Percentiles rank a stretch among this genome's conserved stretches.
These are phyloP conservation scores for Chrysoperla carnea DNA, from an alignment of 1,140 invertebrate genomes.

Conservation along the genomic window DNA sequence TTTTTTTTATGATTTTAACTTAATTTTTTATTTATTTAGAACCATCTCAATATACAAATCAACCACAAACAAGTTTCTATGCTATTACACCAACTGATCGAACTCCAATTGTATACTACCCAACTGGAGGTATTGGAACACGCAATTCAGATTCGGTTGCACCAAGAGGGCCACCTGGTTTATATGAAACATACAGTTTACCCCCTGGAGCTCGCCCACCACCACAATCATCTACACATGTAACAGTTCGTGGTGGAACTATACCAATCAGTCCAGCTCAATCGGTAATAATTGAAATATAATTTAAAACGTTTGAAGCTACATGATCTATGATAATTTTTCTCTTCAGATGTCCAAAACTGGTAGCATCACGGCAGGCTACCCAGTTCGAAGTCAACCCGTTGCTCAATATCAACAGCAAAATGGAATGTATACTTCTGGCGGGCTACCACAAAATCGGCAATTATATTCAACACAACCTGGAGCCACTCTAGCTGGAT, in stretches of 20 bases:
- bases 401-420: constrained; percentile 15
- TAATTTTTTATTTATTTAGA: background rate
- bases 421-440: constrained; percentile 14
- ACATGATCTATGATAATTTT: too few species aligned
- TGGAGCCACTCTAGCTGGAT: constrained; percentile 10
- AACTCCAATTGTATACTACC: background rate
- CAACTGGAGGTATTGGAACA: background rate
- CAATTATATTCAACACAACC: constrained; percentile 16
- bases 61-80: background rate
- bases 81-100: background rate
- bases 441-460: constrained; percentile 10
- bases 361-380: constrained; percentile 19
- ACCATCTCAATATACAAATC: background rate
- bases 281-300: background rate
- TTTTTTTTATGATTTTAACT: too few species aligned
- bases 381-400: constrained; percentile 18
- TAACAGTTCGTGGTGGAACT: constrained; percentile 14
- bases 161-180: background rate
- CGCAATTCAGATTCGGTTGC: background rate
- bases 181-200: background rate
- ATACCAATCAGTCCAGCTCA: constrained; percentile 16
- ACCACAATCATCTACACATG: constrained; percentile 11
- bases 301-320: too few species aligned
- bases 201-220: constrained; percentile 12
- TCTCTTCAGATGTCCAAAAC: constrained; percentile 10